These are phyloP conservation scores for Baccha elongata DNA, from an alignment of 2,888 invertebrate species.

Conservation along the genomic window DNA sequence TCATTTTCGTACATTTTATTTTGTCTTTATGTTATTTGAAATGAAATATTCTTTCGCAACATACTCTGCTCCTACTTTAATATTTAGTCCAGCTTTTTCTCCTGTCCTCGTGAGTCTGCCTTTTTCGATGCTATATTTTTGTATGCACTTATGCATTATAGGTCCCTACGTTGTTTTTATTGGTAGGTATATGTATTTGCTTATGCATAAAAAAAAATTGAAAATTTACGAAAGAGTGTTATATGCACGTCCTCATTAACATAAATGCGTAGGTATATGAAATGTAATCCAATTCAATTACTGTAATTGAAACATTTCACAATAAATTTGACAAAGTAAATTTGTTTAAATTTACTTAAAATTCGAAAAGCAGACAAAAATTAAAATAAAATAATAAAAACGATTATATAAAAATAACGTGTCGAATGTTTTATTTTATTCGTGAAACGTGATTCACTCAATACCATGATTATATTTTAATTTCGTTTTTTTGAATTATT, in stretches of 20 bases:
- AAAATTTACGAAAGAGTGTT: not conserved
- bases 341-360: conserved; percentile 40
- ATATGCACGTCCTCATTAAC: conserved; percentile 58
- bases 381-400: not conserved
- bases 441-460: not conserved
- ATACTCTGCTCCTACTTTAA: not conserved
- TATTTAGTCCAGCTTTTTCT: not conserved
- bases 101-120: not conserved
- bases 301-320: conserved; percentile 69
- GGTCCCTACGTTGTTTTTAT: not conserved
- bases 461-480: conserved; percentile 36
- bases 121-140: not conserved
- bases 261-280: conserved; percentile 70
- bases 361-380: not conserved
- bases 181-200: not conserved
- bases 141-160: not conserved
- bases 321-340: conserved; percentile 70
- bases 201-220: not conserved
- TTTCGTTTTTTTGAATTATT: conserved; percentile 25
- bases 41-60: too few species aligned
- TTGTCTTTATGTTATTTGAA: too few species aligned
- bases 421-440: not conserved
- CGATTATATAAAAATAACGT: not conserved
- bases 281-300: conserved; percentile 70
- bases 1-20: too few species aligned